Conservation (phyloP, 2,113 vertebrate genomes). For the Cynopterus brachyotis region DNA sequence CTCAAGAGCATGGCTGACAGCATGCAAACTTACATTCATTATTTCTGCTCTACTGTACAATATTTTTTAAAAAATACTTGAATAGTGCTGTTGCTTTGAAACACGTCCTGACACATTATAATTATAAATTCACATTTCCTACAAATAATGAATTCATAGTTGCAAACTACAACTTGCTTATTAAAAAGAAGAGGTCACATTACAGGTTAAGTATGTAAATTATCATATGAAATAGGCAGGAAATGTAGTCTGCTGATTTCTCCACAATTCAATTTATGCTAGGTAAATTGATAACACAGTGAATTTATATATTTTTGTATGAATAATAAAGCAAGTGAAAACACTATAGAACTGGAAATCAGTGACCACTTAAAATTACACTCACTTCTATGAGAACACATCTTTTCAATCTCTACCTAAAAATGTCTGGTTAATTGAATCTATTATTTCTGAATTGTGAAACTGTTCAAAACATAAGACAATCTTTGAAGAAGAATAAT, state of each 20-base stretch:
- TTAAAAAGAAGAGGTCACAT: conserved; percentile 11
- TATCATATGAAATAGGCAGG: neutral
- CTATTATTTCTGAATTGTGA: neutral
- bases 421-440: conserved; percentile 1
- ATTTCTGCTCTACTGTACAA: neutral
- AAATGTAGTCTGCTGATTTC: neutral
- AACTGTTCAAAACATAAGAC: neutral
- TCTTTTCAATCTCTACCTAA: neutral
- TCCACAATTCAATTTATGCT: neutral
- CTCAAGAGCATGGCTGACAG: neutral
- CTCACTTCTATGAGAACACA: neutral
- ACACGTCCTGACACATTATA: neutral
- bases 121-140: neutral
- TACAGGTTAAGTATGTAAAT: conserved; percentile 11
- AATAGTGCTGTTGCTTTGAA: neutral
- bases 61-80: conserved; percentile 11
- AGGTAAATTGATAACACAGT: neutral
- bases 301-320: neutral
- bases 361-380: neutral
- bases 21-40: neutral
- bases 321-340: conserved; percentile 32
- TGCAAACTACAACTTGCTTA: neutral
- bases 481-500: neutral
- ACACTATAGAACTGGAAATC: neutral
- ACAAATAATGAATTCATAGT: conserved; percentile 15